Base-by-base conservation (phyloP, 2,888 invertebrate species). In the Harpalus rufipes region DNA sequence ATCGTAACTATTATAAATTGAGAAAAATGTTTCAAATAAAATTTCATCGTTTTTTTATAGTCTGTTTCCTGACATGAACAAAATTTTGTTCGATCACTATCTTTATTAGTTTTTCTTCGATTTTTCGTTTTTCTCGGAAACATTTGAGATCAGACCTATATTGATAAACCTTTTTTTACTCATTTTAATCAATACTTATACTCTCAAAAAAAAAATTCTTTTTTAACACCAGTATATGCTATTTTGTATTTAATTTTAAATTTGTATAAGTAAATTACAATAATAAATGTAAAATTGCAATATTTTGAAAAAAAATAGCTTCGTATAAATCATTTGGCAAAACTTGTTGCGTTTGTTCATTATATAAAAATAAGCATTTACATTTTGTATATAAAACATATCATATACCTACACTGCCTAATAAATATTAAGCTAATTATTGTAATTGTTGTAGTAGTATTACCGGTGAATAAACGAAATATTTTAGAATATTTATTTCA, bases 351-450 rank as follows among this genome's bases (percentile, higher is more conserved):
- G 8, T n/a, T 39, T 68, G 16, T 74, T 68, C 39, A 14, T 68
- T 68, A 32, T 14, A 39, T 32, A 41, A 74, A 10, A 18, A 44
- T 16, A 74, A 74, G 72, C 72, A 44, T 74, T 74, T 74, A 74
- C 44, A 72, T 74, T 44, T 74, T 74, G 44, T 74, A 74, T 21
- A 74, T 41, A 44, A 74, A 74, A 74, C 72, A 74, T 74, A 74
- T 74, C 72, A 74, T 74, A 41, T 44, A 32, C 41, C 16, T 32
- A 14, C 72, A 74, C 72, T 74, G 72, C 72, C 72, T 74, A 44
- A 51, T 74, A 74, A 74, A 12, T 74, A 18, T 18, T 74, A 74
- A 68, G 68, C 39, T 68, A 68, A 68, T 32, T 68, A 18, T 16
- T 65, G 65, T 65, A 65, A 25, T 10, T 65, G 68, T 41, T 21